Conservation (phyloP, 2,888 invertebrate species). For the Spodoptera littoralis region DNA sequence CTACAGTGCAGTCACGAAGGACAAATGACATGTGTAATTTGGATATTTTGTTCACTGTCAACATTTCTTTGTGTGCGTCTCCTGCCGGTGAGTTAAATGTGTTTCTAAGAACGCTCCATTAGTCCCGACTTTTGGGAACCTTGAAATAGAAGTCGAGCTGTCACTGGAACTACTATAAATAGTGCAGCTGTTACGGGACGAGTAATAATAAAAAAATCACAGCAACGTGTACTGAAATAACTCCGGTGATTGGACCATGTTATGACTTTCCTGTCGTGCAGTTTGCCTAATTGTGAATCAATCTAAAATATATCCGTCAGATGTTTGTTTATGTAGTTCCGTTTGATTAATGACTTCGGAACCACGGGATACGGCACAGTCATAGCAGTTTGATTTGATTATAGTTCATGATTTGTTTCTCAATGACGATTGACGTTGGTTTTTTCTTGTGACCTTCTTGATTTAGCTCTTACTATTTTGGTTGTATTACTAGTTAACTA, state of each 20-base stretch:
- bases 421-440: conserved; percentile 32
- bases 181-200: conserved; percentile 27
- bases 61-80: background rate
- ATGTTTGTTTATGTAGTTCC: conserved; percentile 48
- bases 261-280: conserved; percentile 41
- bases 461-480: conserved; percentile 30
- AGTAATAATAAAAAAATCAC: conserved; percentile 31
- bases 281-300: conserved; percentile 49
- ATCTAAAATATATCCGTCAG: conserved; percentile 51
- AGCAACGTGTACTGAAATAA: conserved; percentile 26
- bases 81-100: background rate
- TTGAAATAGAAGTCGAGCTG: conserved; percentile 46
- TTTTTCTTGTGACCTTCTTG: conserved; percentile 39
- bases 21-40: background rate
- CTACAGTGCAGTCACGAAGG: background rate
- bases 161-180: conserved; percentile 38
- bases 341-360: conserved; percentile 48
- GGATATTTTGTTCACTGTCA: background rate
- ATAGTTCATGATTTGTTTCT: conserved; percentile 48
- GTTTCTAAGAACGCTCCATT: conserved; percentile 21
- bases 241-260: conserved; percentile 40
- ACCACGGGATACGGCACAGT: conserved; percentile 32
- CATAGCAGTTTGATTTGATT: conserved; percentile 38
- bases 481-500: no score
- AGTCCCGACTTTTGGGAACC: conserved; percentile 24